Evolutionary conservation across 2,797 vertebrate species (phyloP).

Genomic region (Ficedula albicollis): DNA sequence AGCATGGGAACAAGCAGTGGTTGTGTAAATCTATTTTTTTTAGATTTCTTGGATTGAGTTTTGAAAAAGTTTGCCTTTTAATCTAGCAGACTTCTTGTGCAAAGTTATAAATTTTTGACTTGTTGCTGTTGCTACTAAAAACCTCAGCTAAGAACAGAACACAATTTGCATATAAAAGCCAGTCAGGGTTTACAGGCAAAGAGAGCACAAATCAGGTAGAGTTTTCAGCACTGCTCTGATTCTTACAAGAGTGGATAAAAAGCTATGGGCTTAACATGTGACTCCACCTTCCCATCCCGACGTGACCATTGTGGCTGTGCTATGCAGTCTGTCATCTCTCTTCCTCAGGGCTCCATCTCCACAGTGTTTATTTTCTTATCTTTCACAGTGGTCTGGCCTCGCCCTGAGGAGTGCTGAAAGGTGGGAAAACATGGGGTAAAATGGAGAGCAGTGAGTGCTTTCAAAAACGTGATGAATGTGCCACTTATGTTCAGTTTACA

Average conservation of each 20-base stretch:
- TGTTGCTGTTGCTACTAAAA: not conserved
- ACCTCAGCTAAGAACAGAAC: not conserved
- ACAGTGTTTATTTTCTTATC: not conserved
- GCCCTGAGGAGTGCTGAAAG: not conserved
- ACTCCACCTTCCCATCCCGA: not conserved
- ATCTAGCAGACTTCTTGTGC: not conserved
- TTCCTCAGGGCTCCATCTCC: not conserved
- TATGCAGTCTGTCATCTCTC: not conserved
- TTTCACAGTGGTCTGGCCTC: not conserved
- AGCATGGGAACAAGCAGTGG: not conserved
- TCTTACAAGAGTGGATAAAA: not conserved
- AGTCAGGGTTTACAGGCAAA: not conserved
- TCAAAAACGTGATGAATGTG: not conserved
- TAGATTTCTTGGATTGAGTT: not conserved
- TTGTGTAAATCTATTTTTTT: not conserved
- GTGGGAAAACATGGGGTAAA: not conserved
- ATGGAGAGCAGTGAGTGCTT: not conserved
- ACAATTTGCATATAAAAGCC: not conserved
- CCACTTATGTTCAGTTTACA: constrained; percentile 19
- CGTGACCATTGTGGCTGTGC: accelerated
- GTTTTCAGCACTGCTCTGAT: not conserved
- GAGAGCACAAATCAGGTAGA: not conserved
- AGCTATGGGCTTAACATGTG: not conserved
- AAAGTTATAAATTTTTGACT: not conserved
- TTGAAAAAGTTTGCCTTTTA: not conserved